Evolutionary conservation across 2,888 invertebrate species (phyloP).

Genomic region (Melanostoma scalare): DNA sequence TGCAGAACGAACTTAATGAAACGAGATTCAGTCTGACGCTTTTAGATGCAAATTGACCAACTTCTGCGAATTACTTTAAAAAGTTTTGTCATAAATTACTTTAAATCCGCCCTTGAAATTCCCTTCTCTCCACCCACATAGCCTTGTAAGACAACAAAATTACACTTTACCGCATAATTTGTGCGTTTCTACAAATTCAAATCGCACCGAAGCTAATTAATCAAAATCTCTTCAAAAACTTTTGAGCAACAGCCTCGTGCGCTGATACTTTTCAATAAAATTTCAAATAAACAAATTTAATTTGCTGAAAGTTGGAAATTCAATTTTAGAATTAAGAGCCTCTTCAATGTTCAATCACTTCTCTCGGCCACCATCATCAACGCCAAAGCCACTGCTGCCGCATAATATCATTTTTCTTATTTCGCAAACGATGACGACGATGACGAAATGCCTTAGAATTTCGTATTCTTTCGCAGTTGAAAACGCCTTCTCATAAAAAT

Average conservation of each 20-base stretch:
- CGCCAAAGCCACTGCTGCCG: conserved; percentile 1
- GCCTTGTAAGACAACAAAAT: conserved; percentile 15
- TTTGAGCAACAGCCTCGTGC: background rate
- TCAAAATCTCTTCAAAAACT: conserved; percentile 35
- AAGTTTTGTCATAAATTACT: too few relatives aligned
- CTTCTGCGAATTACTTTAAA: too few relatives aligned
- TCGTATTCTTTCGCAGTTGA: conserved; percentile 27
- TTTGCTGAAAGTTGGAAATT: conserved; percentile 52
- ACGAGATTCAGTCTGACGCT: too few relatives aligned
- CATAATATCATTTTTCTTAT: conserved; percentile 37
- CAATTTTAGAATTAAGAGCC: conserved; percentile 54
- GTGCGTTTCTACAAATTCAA: conserved; percentile 16
- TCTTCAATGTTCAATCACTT: conserved; percentile 64
- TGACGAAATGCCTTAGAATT: conserved; percentile 14
- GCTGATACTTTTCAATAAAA: conserved; percentile 43
- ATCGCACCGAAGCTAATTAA: conserved; percentile 38
- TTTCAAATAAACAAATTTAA: conserved; percentile 56
- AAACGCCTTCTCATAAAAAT: conserved; percentile 14
- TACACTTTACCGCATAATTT: conserved; percentile 6
- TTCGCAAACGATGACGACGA: conserved; percentile 19
- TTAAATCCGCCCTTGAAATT: too few relatives aligned
- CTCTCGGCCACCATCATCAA: background rate
- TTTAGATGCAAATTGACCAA: too few relatives aligned
- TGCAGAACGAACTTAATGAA: too few relatives aligned
- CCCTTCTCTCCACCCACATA: too few relatives aligned